These are phyloP conservation scores for Barnardius zonarius DNA, from an alignment of 2,113 vertebrate genomes.

Conservation along the genomic window DNA sequence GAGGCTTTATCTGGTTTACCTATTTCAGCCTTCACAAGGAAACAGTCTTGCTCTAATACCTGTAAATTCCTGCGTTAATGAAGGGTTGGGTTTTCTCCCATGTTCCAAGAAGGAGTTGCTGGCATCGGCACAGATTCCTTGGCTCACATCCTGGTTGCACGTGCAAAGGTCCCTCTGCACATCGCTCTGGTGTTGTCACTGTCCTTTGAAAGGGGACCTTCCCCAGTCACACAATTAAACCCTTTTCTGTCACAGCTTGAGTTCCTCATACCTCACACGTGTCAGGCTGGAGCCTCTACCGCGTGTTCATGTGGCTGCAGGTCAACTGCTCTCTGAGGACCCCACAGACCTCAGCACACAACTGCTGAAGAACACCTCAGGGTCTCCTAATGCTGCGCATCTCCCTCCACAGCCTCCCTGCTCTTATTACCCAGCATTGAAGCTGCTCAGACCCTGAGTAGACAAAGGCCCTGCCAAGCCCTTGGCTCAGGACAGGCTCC, in stretches of 20 bases:
- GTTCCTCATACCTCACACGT: not conserved
- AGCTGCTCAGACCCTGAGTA: not conserved
- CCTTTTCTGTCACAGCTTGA: not conserved
- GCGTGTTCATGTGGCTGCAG: not conserved
- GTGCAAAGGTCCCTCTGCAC: not conserved
- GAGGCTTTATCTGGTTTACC: not conserved
- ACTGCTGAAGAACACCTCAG: not conserved
- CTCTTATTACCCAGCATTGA: not conserved
- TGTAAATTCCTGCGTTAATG: not conserved
- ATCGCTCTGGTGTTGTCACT: not conserved
- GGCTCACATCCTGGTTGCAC: not conserved
- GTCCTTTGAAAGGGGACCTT: not conserved
- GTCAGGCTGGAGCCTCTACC: not conserved
- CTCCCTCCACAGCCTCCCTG: not conserved
- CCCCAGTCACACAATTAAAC: not conserved
- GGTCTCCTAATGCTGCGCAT: fast-evolving
- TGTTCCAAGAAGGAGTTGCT: not conserved
- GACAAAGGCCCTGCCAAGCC: not conserved
- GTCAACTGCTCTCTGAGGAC: fast-evolving
- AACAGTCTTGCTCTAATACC: not conserved
- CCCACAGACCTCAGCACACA: fast-evolving
- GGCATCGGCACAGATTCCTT: not conserved
- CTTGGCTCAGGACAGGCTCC: fast-evolving
- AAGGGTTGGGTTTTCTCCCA: not conserved
- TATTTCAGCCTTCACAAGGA: not conserved